Evolutionary conservation across 2,797 vertebrate species (phyloP).

Genomic region (Amniataba percoides): DNA sequence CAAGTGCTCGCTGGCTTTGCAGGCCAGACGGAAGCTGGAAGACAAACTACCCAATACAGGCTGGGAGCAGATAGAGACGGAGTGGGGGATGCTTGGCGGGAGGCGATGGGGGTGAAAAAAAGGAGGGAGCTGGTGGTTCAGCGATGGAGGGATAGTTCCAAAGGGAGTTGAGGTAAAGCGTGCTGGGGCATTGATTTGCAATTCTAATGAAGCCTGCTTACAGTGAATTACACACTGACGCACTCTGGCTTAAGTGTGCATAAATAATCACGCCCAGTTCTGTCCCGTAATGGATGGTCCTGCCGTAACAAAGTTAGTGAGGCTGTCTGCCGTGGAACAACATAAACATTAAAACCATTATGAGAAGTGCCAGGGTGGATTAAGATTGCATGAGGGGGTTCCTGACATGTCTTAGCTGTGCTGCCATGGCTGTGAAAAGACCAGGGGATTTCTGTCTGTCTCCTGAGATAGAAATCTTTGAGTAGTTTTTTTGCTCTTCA

Average conservation of each 20-base stretch:
- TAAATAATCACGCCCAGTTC: slow-evolving; percentile 80
- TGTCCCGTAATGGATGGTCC: slow-evolving; percentile 73
- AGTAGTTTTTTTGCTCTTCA: slow-evolving; percentile 16
- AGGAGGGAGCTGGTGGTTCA: slow-evolving; percentile 36
- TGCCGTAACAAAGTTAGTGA: slow-evolving; percentile 77
- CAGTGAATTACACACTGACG: slow-evolving; percentile 84
- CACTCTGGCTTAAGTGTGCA: slow-evolving; percentile 83
- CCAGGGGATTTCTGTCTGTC: neutral
- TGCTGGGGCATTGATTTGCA: slow-evolving; percentile 82
- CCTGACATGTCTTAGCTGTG: slow-evolving; percentile 20
- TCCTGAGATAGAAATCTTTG: slow-evolving; percentile 25
- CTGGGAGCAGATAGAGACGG: slow-evolving; percentile 69
- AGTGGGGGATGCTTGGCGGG: slow-evolving; percentile 38
- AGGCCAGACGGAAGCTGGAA: slow-evolving; percentile 62
- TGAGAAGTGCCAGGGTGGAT: slow-evolving; percentile 66
- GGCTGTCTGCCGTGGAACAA: slow-evolving; percentile 61
- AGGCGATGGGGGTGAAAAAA: slow-evolving; percentile 12
- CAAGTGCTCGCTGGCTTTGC: slow-evolving; percentile 61
- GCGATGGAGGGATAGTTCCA: slow-evolving; percentile 58
- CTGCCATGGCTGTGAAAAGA: slow-evolving; percentile 1
- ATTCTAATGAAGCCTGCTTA: slow-evolving; percentile 85
- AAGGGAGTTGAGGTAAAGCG: slow-evolving; percentile 68
- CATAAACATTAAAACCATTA: slow-evolving; percentile 75
- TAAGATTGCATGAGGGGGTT: slow-evolving; percentile 42
- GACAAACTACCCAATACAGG: slow-evolving; percentile 75